Evolutionary conservation across 2,113 vertebrate species (phyloP).

Genomic region (Sitta europaea): DNA sequence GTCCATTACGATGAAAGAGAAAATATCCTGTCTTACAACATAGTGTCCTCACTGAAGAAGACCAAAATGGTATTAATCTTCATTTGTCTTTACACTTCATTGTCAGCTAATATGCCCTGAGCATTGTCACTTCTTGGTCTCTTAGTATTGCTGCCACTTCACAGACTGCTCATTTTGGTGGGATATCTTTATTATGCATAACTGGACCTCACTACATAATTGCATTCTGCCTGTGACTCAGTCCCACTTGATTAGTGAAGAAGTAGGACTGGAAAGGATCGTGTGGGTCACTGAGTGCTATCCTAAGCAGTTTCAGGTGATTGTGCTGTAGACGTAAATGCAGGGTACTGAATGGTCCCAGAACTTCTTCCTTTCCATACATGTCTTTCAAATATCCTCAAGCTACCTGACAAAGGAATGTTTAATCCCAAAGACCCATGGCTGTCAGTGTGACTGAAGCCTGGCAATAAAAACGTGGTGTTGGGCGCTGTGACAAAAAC

Average conservation of each 20-base stretch:
- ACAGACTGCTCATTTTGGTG: not conserved
- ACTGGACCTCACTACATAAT: not conserved
- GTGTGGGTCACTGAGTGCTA: not conserved
- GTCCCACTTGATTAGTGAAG: not conserved
- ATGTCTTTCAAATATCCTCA: not conserved
- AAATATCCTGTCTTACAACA: not conserved
- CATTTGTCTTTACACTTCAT: constrained; percentile 5
- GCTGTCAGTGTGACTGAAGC: not conserved
- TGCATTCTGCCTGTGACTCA: not conserved
- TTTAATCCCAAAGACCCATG: not conserved
- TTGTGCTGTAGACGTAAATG: not conserved
- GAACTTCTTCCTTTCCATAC: not conserved
- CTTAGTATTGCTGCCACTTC: not conserved
- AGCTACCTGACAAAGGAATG: not conserved
- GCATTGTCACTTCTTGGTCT: not conserved
- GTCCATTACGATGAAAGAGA: not conserved
- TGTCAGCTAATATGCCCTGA: not conserved
- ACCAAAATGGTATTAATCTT: not conserved
- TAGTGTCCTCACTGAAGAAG: not conserved
- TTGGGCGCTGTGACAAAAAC: not conserved
- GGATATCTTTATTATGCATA: not conserved
- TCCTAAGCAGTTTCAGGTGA: not conserved
- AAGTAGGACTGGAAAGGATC: not conserved
- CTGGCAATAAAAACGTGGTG: not conserved
- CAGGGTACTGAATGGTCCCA: not conserved